These are phyloP conservation scores for Cottus gobio DNA, from an alignment of 2,113 vertebrate genomes.

Conservation along the genomic window DNA sequence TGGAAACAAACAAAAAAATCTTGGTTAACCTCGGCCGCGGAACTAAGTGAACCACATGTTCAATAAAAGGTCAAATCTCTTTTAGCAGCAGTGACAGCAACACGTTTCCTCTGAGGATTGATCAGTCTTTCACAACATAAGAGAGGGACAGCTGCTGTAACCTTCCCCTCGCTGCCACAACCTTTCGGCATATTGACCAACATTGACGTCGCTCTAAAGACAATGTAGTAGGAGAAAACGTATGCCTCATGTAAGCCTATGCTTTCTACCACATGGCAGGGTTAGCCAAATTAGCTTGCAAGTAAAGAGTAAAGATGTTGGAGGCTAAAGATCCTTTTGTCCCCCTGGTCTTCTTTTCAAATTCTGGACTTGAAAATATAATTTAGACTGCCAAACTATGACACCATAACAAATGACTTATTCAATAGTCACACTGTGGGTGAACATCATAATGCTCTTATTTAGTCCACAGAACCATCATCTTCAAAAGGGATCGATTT, in stretches of 20 bases:
- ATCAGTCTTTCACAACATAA: slow-evolving; percentile 40
- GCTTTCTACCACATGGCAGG: neutral
- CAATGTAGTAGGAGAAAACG: neutral
- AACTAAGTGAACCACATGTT: slow-evolving; percentile 25
- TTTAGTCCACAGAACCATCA: neutral
- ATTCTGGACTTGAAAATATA: neutral
- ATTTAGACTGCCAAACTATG: slow-evolving; percentile 3
- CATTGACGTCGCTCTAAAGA: neutral
- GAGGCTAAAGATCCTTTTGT: neutral
- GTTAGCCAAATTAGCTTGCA: neutral
- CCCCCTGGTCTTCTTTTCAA: neutral
- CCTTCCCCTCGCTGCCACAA: neutral
- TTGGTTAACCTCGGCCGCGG: slow-evolving; percentile 11
- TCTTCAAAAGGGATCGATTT: neutral
- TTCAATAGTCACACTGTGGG: neutral
- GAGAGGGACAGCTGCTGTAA: slow-evolving; percentile 17
- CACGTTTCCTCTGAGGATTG: slow-evolving; percentile 26
- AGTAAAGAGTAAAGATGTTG: neutral
- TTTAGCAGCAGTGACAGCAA: slow-evolving; percentile 18
- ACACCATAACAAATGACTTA: neutral
- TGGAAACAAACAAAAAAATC: neutral
- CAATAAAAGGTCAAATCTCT: slow-evolving; percentile 40
- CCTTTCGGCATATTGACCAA: neutral
- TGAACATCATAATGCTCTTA: neutral
- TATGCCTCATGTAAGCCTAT: neutral